These are phyloP conservation scores for Passer domesticus DNA, from an alignment of 2,113 vertebrate species.

Conservation along the genomic window DNA sequence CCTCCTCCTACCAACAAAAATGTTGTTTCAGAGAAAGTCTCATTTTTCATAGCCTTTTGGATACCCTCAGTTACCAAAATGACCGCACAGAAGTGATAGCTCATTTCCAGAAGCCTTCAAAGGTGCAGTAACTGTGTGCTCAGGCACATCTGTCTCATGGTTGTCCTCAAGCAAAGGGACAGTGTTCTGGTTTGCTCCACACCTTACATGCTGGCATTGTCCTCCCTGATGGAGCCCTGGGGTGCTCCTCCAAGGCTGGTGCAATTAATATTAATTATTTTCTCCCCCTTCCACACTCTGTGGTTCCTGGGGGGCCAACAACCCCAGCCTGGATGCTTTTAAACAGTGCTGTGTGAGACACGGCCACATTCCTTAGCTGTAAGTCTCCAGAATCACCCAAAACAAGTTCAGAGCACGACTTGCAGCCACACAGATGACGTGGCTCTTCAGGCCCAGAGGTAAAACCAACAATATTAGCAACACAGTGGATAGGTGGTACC, in stretches of 20 bases:
- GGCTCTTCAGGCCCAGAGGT: neutral
- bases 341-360: neutral
- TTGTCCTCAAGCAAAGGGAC: neutral
- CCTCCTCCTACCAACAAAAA: neutral
- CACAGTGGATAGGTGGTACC: neutral
- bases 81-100: neutral
- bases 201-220: rapidly evolving
- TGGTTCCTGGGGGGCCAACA: neutral
- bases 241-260: neutral
- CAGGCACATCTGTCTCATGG: rapidly evolving
- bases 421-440: neutral
- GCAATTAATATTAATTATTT: neutral
- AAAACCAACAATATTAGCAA: neutral
- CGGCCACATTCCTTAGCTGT: neutral
- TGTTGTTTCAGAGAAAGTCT: neutral
- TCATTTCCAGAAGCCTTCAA: neutral
- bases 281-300: neutral
- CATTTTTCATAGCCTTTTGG: neutral
- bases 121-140: neutral
- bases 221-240: neutral
- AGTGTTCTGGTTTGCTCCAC: neutral
- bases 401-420: neutral
- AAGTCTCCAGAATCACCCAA: neutral
- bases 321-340: neutral
- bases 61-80: neutral